Conservation (phyloP, 2,113 vertebrate genomes). For the mouse (Mus musculus) region DNA sequence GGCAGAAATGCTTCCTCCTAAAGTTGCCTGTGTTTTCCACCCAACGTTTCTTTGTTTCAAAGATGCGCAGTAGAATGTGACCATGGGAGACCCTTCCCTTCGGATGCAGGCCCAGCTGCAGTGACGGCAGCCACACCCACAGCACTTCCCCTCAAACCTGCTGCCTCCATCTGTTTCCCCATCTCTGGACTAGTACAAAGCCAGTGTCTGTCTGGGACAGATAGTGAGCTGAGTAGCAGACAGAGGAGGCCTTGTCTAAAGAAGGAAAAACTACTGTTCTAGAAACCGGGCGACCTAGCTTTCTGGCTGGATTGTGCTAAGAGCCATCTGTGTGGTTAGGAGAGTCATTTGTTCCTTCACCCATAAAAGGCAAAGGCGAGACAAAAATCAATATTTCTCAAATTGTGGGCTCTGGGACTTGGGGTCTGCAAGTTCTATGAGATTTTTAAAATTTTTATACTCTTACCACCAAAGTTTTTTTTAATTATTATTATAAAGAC, state of each 20-base stretch:
- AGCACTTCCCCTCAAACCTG: conserved; percentile 59
- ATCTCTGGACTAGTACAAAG: conserved; percentile 64
- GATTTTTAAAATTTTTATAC: not conserved
- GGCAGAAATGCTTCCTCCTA: conserved; percentile 64
- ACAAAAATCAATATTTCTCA: conserved; percentile 57
- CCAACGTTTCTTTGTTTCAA: conserved; percentile 66
- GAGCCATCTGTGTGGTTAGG: conserved; percentile 68
- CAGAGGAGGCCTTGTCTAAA: conserved; percentile 76
- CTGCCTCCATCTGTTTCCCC: conserved; percentile 74
- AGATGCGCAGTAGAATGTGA: conserved; percentile 54
- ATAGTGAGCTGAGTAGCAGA: conserved; percentile 58
- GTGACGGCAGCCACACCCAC: conserved; percentile 66
- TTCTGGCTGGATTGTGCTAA: conserved; percentile 43
- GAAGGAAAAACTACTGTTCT: conserved; percentile 59
- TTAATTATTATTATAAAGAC: conserved; percentile 2
- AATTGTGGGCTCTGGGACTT: not conserved
- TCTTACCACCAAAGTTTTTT: conserved; percentile 19
- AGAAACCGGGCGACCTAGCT: conserved; percentile 53
- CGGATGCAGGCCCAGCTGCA: conserved; percentile 22
- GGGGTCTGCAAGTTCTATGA: not conserved
- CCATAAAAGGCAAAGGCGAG: conserved; percentile 2
- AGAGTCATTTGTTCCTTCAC: conserved; percentile 57
- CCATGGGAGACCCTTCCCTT: conserved; percentile 55
- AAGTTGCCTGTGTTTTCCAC: conserved; percentile 53
- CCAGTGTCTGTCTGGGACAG: conserved; percentile 71